phyloP scores from a whole-genome alignment of 2,113 vertebrate genomes.

The Hydrolagus affinis region DNA sequence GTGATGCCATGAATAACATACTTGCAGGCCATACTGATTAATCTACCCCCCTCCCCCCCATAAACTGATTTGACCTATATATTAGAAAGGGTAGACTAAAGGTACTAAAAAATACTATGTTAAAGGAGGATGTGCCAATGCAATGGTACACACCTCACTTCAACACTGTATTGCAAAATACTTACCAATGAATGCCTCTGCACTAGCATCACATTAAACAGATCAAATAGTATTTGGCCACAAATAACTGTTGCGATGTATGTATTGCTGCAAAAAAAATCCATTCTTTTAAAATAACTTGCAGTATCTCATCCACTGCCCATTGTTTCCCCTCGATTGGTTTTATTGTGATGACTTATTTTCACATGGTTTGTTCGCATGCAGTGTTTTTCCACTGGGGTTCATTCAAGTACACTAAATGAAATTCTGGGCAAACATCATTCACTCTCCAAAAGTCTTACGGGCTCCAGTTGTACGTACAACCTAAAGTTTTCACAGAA shows the following conservation, averaged over 20 bases:
- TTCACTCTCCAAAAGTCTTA: not conserved
- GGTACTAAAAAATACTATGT: not conserved
- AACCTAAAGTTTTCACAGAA: not conserved
- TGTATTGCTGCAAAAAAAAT: not conserved
- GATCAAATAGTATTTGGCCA: not conserved
- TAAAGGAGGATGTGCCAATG: not conserved
- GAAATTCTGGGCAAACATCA: conserved; percentile 3
- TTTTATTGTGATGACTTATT: not conserved
- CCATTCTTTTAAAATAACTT: conserved; percentile 8
- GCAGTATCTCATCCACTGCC: not conserved
- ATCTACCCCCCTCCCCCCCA: not conserved
- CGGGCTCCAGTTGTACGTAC: not conserved
- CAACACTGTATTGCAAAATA: not conserved
- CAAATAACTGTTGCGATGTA: not conserved
- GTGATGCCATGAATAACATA: not conserved
- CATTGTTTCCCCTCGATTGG: not conserved
- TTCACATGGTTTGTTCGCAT: not conserved
- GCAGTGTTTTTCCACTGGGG: conserved; percentile 10
- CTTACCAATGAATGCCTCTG: not conserved
- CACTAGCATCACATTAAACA: not conserved
- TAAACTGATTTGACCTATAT: not conserved
- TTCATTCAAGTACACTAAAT: conserved; percentile 20
- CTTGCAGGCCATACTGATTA: not conserved
- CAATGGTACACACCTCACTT: not conserved
- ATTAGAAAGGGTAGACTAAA: not conserved